Conservation (phyloP, 2,888 invertebrate genomes). For the Dimorphilus gyrociliatus region DNA sequence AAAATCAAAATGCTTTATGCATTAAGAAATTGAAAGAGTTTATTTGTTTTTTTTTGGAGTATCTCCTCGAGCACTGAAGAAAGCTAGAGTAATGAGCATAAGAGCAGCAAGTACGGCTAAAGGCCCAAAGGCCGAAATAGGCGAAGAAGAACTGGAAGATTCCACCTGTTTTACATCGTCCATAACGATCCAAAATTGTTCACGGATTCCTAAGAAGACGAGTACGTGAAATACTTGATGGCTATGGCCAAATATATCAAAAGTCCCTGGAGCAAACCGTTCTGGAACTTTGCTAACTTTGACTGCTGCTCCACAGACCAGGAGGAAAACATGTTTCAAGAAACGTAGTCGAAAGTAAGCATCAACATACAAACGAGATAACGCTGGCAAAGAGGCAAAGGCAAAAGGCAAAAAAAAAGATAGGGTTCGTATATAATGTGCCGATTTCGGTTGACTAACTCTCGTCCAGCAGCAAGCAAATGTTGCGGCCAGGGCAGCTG, state of each 20-base stretch:
- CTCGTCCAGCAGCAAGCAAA: slow-evolving; percentile 34
- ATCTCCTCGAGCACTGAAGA: too few species aligned
- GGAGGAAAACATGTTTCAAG: slow-evolving; percentile 14
- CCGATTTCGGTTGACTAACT: slow-evolving; percentile 17
- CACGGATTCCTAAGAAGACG: slow-evolving; percentile 36
- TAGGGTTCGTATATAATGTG: slow-evolving; percentile 27
- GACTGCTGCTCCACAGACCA: slow-evolving; percentile 16
- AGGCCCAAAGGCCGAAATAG: too few species aligned
- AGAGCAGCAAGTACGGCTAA: too few species aligned
- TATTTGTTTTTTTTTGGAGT: too few species aligned
- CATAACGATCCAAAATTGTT: slow-evolving; percentile 28
- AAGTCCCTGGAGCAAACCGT: slow-evolving; percentile 39
- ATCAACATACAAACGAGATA: slow-evolving; percentile 19
- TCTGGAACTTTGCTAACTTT: slow-evolving; percentile 38
- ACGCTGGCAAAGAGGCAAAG: slow-evolving; percentile 32
- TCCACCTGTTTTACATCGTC: too few species aligned
- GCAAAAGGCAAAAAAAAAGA: slow-evolving; percentile 36
- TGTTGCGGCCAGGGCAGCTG: slow-evolving; percentile 26
- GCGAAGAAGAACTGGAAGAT: too few species aligned
- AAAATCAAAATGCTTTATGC: too few species aligned
- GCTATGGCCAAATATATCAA: slow-evolving; percentile 42
- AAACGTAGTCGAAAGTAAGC: too few species aligned
- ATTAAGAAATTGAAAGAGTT: too few species aligned
- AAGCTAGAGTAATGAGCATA: too few species aligned
- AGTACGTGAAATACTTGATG: slow-evolving; percentile 42